Evolutionary conservation across 2,797 vertebrate genomes (phyloP).

Genomic region (Rhinogobio ventralis): DNA sequence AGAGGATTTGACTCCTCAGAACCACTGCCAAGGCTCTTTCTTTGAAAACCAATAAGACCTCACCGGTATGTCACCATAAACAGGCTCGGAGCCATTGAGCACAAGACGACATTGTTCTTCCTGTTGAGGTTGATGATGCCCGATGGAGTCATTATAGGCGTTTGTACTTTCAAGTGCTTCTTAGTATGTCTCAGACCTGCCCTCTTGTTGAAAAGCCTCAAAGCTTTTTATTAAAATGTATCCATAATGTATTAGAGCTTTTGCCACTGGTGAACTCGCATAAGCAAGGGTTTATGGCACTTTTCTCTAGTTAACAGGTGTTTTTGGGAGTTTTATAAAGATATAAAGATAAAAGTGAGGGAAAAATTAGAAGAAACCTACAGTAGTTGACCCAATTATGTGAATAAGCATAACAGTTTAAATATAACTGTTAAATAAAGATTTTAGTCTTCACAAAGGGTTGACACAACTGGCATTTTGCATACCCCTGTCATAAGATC

Average conservation of each 20-base stretch:
- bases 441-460: slow-evolving; percentile 14
- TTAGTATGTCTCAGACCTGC: slow-evolving; percentile 54
- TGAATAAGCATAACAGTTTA: slow-evolving; percentile 1
- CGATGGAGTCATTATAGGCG: slow-evolving; percentile 52
- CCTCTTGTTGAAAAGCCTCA: slow-evolving; percentile 41
- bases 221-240: not conserved
- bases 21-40: slow-evolving; percentile 57
- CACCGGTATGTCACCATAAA: slow-evolving; percentile 66
- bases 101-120: slow-evolving; percentile 56
- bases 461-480: slow-evolving; percentile 20
- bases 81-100: slow-evolving; percentile 49
- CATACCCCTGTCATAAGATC: slow-evolving; percentile 4
- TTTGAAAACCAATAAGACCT: slow-evolving; percentile 64
- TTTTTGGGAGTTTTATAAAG: not conserved
- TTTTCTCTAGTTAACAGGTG: not conserved
- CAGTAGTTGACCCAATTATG: not conserved
- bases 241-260: not conserved
- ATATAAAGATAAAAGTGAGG: not conserved
- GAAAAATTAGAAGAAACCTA: not conserved
- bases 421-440: slow-evolving; percentile 20
- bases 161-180: slow-evolving; percentile 31
- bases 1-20: slow-evolving; percentile 53
- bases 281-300: not conserved
- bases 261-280: not conserved
- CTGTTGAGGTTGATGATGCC: slow-evolving; percentile 46